A percentile compares a stretch with the other conserved stretches of the same genome.
Conservation (phyloP, 2,113 vertebrate genomes). For the Marmota flaviventris region DNA sequence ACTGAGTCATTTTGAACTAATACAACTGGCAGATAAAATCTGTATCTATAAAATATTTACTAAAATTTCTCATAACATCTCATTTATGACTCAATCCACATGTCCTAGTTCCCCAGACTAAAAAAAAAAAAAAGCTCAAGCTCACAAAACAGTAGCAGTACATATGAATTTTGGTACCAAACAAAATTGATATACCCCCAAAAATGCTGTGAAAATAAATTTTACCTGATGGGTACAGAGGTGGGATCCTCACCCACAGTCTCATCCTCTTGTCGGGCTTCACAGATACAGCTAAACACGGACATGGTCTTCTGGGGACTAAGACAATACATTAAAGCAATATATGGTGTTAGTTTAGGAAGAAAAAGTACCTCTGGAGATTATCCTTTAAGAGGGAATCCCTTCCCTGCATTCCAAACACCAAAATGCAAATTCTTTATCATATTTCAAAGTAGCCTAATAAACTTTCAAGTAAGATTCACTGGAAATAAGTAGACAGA, state of each 20-base stretch:
- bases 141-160: slow-evolving; percentile 8
- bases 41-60: neutral
- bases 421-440: slow-evolving; percentile 50
- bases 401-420: neutral
- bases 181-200: neutral
- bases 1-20: slow-evolving; percentile 35
- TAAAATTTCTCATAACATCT: slow-evolving; percentile 13
- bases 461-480: slow-evolving; percentile 7
- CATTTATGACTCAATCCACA: slow-evolving; percentile 16
- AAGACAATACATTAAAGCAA: slow-evolving; percentile 79
- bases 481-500: slow-evolving; percentile 1
- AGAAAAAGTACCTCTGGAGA: slow-evolving; percentile 36
- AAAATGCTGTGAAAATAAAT: slow-evolving; percentile 52
- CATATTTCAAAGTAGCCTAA: slow-evolving; percentile 34
- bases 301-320: slow-evolving; percentile 89
- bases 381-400: neutral
- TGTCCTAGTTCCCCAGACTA: neutral
- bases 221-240: slow-evolving; percentile 88
- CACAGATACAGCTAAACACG: slow-evolving; percentile 93
- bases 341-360: slow-evolving; percentile 36
- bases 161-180: neutral
- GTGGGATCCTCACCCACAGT: slow-evolving; percentile 82
- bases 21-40: neutral
- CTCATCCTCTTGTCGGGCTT: slow-evolving; percentile 89
- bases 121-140: neutral